Evolutionary conservation across 1,140 invertebrate genomes (phyloP).

Genomic region (Nasonia longicornis): DNA sequence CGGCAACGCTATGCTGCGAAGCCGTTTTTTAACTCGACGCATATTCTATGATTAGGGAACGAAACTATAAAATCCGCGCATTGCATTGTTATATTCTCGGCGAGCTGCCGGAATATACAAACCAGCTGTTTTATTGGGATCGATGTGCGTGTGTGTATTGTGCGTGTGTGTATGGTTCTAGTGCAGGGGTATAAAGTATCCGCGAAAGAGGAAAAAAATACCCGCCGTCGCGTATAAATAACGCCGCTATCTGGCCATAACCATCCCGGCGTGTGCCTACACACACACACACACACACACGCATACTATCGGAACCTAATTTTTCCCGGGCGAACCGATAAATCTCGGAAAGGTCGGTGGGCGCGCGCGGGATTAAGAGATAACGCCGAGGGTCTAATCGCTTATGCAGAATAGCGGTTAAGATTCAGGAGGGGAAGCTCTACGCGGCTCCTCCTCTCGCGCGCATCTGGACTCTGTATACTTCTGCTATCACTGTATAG

Average conservation of each 20-base stretch:
- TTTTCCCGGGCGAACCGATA: slow-evolving; percentile 26
- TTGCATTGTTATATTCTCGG: too few species aligned
- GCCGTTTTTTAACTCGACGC: too few species aligned
- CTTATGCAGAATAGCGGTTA: slow-evolving; percentile 43
- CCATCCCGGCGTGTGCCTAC: not conserved
- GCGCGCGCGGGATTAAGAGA: slow-evolving; percentile 34
- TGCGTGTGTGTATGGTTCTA: too few species aligned
- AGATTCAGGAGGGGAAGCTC: slow-evolving; percentile 26
- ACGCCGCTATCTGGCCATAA: not conserved
- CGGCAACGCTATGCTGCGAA: too few species aligned
- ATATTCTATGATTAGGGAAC: not conserved
- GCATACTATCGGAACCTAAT: slow-evolving; percentile 18
- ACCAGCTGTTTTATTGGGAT: too few species aligned
- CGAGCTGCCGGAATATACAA: too few species aligned
- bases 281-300: not conserved
- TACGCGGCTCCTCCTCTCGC: not conserved
- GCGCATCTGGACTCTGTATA: not conserved
- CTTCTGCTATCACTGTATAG: not conserved
- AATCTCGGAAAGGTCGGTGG: slow-evolving; percentile 6
- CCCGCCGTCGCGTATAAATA: slow-evolving; percentile 12
- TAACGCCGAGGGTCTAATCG: slow-evolving; percentile 40
- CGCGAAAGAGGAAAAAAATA: not conserved
- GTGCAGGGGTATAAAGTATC: not conserved
- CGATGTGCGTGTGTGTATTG: too few species aligned
- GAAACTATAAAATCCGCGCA: too few species aligned